phyloP scores from a whole-genome alignment of 2,113 vertebrate species.

The Candoia aspera region DNA sequence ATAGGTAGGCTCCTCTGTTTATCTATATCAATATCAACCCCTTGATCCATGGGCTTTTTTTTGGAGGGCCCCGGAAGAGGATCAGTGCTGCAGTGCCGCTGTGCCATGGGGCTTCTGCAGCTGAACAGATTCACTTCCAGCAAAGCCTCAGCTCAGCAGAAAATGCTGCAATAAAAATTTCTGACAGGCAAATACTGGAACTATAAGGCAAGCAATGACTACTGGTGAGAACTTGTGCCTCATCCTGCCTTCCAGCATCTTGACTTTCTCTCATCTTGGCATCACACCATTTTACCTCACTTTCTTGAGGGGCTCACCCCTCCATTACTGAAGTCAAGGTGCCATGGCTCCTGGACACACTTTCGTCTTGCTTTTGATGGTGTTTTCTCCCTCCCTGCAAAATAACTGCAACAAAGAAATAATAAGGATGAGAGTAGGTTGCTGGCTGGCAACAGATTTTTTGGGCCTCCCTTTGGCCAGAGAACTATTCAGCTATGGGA shows the following conservation, averaged over 20 bases:
- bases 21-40: background rate
- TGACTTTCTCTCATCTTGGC: background rate
- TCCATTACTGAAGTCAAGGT: background rate
- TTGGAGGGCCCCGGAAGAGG: background rate
- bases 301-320: background rate
- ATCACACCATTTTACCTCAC: background rate
- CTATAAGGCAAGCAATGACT: background rate
- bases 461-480: background rate
- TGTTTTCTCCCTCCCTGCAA: background rate
- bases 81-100: background rate
- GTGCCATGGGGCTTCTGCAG: background rate
- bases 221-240: background rate
- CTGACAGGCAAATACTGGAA: background rate
- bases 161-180: background rate
- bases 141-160: background rate
- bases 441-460: background rate
- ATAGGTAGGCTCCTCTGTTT: background rate
- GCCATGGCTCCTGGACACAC: background rate
- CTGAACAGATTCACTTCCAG: background rate
- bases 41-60: background rate
- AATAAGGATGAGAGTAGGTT: background rate
- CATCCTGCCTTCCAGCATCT: background rate
- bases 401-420: background rate
- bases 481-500: background rate
- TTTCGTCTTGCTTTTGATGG: background rate